These are phyloP conservation scores for Penelope pileata DNA, from an alignment of 2,113 vertebrate species.

Conservation along the genomic window DNA sequence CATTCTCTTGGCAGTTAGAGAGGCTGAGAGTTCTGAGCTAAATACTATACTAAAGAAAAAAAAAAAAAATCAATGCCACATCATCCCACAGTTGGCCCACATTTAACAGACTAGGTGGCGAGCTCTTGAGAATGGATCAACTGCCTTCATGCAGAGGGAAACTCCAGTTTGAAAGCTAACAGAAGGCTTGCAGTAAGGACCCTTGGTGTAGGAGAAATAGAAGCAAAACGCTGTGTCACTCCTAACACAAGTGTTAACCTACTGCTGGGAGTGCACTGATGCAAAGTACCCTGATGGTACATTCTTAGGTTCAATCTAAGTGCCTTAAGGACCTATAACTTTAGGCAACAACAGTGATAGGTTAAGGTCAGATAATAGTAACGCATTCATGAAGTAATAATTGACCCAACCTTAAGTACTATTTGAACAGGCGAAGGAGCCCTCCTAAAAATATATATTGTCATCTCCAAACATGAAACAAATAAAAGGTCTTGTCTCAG, in stretches of 20 bases:
- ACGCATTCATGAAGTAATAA: neutral
- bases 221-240: neutral
- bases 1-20: neutral
- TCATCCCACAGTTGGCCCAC: fast-evolving
- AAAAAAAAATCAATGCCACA: neutral
- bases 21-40: neutral
- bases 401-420: neutral
- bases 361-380: neutral
- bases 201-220: neutral
- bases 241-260: neutral
- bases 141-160: neutral
- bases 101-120: neutral
- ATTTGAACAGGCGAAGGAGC: neutral
- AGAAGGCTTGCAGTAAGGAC: neutral
- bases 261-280: fast-evolving
- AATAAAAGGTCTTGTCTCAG: neutral
- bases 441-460: fast-evolving
- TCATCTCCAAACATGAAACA: neutral
- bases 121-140: neutral
- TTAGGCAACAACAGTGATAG: neutral
- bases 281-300: neutral
- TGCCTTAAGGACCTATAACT: neutral
- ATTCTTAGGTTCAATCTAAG: neutral
- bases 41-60: neutral
- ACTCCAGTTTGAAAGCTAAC: neutral